A percentile compares a stretch with the other conserved stretches of the same genome.
These are phyloP conservation scores for Parotocinclus haroldoi DNA, from an alignment of 2,797 vertebrate species.

Conservation along the genomic window DNA sequence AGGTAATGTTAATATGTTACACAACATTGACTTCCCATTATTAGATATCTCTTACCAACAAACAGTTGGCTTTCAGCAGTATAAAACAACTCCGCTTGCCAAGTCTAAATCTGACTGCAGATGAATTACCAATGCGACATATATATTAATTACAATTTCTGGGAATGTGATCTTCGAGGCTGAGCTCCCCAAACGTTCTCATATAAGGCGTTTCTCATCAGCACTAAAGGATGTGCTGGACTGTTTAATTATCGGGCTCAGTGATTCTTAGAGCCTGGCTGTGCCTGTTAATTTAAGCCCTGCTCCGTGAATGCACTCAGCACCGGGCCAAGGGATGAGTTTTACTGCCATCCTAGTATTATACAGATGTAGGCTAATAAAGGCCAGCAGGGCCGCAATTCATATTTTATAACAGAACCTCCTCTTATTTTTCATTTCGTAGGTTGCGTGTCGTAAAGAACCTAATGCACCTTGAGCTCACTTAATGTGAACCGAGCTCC, in stretches of 20 bases:
- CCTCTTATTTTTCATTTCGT: constrained; percentile 39
- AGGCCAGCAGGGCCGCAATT: constrained; percentile 36
- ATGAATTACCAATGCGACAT: constrained; percentile 2
- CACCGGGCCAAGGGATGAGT: constrained; percentile 37
- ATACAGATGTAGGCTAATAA: constrained; percentile 48
- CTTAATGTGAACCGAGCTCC: constrained; percentile 42
- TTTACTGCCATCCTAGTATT: constrained; percentile 46
- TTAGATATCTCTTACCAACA: not conserved
- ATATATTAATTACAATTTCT: constrained; percentile 20
- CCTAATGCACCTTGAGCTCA: constrained; percentile 40
- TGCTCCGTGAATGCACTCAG: constrained; percentile 38
- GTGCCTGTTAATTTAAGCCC: constrained; percentile 44
- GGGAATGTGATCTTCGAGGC: constrained; percentile 27
- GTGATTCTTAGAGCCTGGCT: constrained; percentile 47
- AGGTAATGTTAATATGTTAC: too few relatives aligned
- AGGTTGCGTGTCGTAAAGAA: constrained; percentile 42
- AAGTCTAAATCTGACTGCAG: not conserved
- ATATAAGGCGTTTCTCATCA: constrained; percentile 46
- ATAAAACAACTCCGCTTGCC: not conserved
- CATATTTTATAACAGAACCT: constrained; percentile 44
- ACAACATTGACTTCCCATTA: too few relatives aligned
- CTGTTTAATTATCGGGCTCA: constrained; percentile 52
- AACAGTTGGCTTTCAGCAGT: not conserved
- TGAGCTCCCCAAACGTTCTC: constrained; percentile 29
- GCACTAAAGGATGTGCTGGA: constrained; percentile 26